A percentile compares a stretch with the other conserved stretches of the same genome.
Evolutionary conservation across 1,140 invertebrate genomes (phyloP).

Genomic region (Drosophila kanapiae): DNA sequence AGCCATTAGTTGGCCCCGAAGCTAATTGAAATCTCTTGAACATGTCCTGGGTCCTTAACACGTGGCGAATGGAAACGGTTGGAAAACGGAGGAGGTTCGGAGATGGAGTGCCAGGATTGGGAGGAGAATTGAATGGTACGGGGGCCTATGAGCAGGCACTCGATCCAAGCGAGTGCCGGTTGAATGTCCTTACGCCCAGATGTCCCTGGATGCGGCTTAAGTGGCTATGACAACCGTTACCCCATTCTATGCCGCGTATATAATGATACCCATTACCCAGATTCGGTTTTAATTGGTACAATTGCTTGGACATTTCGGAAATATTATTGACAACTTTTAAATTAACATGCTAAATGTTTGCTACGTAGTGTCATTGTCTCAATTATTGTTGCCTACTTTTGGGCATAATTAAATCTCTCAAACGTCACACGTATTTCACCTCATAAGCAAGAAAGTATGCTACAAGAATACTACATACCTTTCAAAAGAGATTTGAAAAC

Average conservation of each 20-base stretch:
- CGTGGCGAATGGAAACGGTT: slow-evolving; percentile 12
- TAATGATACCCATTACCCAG: background rate
- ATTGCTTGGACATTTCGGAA: background rate
- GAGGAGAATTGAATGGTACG: background rate
- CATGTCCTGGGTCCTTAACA: slow-evolving; percentile 38
- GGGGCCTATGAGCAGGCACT: slow-evolving; percentile 2
- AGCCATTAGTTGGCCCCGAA: slow-evolving; percentile 34
- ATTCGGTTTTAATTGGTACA: background rate
- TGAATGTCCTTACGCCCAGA: slow-evolving; percentile 43
- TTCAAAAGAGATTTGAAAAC: background rate
- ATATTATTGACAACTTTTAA: background rate
- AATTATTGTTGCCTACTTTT: background rate
- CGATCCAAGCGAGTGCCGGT: slow-evolving; percentile 15
- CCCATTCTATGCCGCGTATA: background rate
- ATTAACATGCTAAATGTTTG: background rate
- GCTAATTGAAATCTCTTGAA: slow-evolving; percentile 54
- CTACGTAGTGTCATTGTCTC: no score
- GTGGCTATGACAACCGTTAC: slow-evolving; percentile 47
- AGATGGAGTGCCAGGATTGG: slow-evolving; percentile 22
- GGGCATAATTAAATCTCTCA: background rate
- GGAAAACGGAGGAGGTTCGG: background rate
- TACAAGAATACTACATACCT: background rate
- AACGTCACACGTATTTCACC: background rate
- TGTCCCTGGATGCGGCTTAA: slow-evolving; percentile 40
- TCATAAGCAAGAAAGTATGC: no score